Evolutionary conservation across 2,113 vertebrate genomes (phyloP).

Genomic region (Hippotragus niger): DNA sequence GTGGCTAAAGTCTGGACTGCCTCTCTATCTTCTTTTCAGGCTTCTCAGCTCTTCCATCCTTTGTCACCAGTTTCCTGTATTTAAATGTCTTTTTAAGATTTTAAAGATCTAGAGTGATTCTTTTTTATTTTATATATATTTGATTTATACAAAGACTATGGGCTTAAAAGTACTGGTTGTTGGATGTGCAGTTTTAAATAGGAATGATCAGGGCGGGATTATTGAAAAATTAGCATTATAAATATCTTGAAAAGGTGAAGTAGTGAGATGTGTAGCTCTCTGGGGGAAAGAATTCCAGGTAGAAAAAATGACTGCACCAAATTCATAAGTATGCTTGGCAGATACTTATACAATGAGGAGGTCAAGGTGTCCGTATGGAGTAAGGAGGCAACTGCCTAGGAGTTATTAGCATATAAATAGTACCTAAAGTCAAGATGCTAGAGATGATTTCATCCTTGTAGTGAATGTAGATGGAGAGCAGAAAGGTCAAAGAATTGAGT

Average conservation of each 20-base stretch:
- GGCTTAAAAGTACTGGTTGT: not conserved
- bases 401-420: not conserved
- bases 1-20: not conserved
- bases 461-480: not conserved
- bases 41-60: not conserved
- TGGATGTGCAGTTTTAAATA: not conserved
- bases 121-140: not conserved
- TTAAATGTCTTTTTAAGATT: not conserved
- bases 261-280: not conserved
- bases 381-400: not conserved
- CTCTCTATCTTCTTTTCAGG: not conserved
- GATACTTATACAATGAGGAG: not conserved
- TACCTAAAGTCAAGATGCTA: not conserved
- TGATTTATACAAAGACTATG: not conserved
- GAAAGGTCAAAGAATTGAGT: not conserved
- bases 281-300: not conserved
- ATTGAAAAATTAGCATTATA: not conserved
- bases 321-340: not conserved
- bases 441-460: not conserved
- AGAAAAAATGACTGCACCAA: not conserved
- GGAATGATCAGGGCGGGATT: not conserved
- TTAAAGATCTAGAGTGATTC: not conserved
- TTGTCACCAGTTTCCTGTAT: not conserved
- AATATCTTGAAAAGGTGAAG: not conserved
- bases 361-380: not conserved